Evolutionary conservation across 2,797 vertebrate species (phyloP).

Genomic region (Rhinatrema bivittatum): DNA sequence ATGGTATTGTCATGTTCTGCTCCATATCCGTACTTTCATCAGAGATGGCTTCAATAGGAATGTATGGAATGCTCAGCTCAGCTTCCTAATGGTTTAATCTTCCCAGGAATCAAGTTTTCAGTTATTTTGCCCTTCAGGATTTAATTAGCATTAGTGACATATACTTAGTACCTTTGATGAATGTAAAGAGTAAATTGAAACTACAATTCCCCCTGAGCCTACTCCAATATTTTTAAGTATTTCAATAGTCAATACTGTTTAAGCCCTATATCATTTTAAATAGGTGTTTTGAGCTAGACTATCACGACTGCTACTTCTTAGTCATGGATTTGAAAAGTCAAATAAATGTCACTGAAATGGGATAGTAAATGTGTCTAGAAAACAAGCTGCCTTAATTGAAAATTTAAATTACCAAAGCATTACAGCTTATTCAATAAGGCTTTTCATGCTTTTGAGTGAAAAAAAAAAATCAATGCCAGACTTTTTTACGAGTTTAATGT

Average conservation of each 20-base stretch:
- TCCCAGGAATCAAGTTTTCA: too few species aligned
- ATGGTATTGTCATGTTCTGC: too few species aligned
- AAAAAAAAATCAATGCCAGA: slow-evolving; percentile 48
- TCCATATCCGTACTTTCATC: too few species aligned
- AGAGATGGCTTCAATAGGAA: too few species aligned
- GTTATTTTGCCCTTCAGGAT: too few species aligned
- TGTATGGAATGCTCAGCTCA: too few species aligned
- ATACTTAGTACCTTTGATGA: too few species aligned
- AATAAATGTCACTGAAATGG: slow-evolving; percentile 37
- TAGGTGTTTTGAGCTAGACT: slow-evolving; percentile 35
- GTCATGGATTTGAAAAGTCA: slow-evolving; percentile 39
- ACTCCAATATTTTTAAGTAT: too few species aligned
- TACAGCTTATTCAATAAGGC: slow-evolving; percentile 40
- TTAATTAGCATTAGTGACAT: too few species aligned
- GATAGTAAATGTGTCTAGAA: slow-evolving; percentile 33
- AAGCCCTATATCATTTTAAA: slow-evolving; percentile 26
- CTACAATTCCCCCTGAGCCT: too few species aligned
- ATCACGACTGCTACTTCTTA: slow-evolving; percentile 27
- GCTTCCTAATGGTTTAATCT: too few species aligned
- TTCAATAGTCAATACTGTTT: slow-evolving; percentile 23
- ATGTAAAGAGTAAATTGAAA: too few species aligned
- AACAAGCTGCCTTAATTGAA: slow-evolving; percentile 42
- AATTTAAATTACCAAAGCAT: slow-evolving; percentile 41
- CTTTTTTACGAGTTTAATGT: slow-evolving; percentile 47
- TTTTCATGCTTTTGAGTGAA: slow-evolving; percentile 38